These are phyloP conservation scores for Antheraea assamensis DNA, from an alignment of 2,888 invertebrate species.

Conservation along the genomic window DNA sequence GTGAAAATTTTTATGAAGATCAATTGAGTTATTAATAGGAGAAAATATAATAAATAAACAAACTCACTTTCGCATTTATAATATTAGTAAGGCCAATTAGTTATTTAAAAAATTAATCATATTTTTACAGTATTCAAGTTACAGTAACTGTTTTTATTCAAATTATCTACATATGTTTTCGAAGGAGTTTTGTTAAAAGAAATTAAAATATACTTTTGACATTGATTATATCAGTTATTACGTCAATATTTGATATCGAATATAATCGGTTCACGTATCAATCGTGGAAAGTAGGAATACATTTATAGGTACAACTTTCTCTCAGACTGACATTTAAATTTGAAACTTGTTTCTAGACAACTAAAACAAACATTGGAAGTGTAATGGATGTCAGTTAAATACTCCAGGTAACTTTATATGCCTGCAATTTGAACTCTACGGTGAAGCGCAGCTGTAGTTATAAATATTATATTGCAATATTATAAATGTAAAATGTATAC, in stretches of 20 bases:
- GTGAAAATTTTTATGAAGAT: no score
- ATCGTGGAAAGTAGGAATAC: slow-evolving; percentile 59
- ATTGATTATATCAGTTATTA: neutral
- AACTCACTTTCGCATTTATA: no score
- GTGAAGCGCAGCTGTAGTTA: slow-evolving; percentile 49
- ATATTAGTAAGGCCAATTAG: no score
- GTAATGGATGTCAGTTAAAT: slow-evolving; percentile 69
- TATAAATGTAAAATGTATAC: slow-evolving; percentile 36
- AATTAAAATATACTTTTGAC: no score
- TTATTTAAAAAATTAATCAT: neutral
- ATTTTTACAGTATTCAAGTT: neutral
- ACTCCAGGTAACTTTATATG: slow-evolving; percentile 60
- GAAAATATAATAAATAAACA: no score
- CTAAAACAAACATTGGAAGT: slow-evolving; percentile 64
- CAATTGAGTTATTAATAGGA: no score
- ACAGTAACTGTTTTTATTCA: neutral
- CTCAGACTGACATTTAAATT: slow-evolving; percentile 71
- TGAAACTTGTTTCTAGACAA: slow-evolving; percentile 75
- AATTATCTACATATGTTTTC: no score
- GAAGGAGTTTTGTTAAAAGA: no score
- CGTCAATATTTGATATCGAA: slow-evolving; percentile 16
- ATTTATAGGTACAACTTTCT: slow-evolving; percentile 67
- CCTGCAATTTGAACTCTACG: slow-evolving; percentile 63
- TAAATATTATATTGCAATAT: slow-evolving; percentile 26
- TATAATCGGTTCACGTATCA: slow-evolving; percentile 53